These are phyloP conservation scores for Mormyrus proboscirostris DNA, from an alignment of 2,797 vertebrate genomes.

Conservation along the genomic window DNA sequence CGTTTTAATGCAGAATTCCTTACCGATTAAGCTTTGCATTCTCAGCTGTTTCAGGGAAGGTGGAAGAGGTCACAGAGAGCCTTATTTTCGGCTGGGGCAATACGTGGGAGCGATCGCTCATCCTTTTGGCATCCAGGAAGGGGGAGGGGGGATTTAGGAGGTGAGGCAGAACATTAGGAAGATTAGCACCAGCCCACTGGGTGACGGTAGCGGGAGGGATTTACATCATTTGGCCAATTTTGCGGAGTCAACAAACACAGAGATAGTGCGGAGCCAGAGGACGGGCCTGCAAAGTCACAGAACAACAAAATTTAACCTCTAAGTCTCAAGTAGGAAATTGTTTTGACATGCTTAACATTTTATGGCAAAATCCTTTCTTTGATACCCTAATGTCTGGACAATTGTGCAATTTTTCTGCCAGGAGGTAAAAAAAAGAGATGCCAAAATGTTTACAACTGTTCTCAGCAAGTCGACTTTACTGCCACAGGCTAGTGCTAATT, in stretches of 20 bases:
- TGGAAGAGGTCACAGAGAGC: background rate
- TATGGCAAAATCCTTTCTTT: background rate
- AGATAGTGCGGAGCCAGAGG: background rate
- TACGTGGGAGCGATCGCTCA: background rate
- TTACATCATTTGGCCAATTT: background rate
- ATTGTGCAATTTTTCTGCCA: background rate
- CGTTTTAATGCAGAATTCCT: background rate
- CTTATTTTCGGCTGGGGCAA: background rate
- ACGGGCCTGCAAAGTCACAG: background rate
- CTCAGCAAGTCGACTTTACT: background rate
- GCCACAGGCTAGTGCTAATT: background rate
- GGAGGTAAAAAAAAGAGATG: background rate
- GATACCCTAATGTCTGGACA: background rate
- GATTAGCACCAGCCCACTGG: background rate
- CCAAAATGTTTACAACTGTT: background rate
- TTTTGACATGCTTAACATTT: background rate
- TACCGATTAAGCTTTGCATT: background rate
- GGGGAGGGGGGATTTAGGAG: constrained; percentile 1
- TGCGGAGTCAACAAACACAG: background rate
- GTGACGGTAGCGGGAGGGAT: background rate
- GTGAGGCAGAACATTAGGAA: background rate
- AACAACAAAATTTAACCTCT: background rate
- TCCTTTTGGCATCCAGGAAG: background rate
- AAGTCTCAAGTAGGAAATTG: background rate
- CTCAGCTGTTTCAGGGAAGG: background rate